Evolutionary conservation across 2,797 vertebrate genomes (phyloP).

Genomic region (Vipera latastei): DNA sequence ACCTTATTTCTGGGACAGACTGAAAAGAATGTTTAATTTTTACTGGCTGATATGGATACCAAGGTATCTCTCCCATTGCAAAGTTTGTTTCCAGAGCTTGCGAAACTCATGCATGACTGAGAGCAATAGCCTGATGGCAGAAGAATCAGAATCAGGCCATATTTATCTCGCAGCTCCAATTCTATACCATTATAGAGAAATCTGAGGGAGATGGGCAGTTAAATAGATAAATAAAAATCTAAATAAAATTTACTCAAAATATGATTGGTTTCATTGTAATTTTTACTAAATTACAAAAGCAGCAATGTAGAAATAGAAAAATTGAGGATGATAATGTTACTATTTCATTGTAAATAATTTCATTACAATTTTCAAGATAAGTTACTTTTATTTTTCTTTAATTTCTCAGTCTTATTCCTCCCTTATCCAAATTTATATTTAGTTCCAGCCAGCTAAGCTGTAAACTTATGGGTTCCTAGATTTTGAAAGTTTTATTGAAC

Average conservation of each 20-base stretch:
- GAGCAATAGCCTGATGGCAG: conserved; percentile 41
- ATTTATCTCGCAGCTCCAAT: not conserved
- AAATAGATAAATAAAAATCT: not conserved
- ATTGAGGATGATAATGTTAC: not conserved
- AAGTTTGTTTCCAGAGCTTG: not conserved
- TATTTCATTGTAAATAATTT: not conserved
- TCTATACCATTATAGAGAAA: not conserved
- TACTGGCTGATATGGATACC: not conserved
- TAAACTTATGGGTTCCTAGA: not conserved
- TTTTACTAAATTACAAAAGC: not conserved
- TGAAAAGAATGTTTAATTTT: not conserved
- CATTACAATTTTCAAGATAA: not conserved
- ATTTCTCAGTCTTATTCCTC: no score
- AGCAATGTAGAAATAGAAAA: not conserved
- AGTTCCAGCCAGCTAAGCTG: not conserved
- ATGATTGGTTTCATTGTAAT: not conserved
- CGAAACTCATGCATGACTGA: not conserved
- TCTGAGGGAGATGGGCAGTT: not conserved
- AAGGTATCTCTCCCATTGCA: not conserved
- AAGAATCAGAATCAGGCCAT: conserved; percentile 44
- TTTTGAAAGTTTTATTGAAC: not conserved
- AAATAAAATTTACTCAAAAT: not conserved
- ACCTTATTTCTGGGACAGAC: not conserved
- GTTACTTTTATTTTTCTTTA: not conserved
- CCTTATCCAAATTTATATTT: not conserved